Percentiles rank a stretch among this genome's conserved stretches.
Conservation (phyloP, 2,797 vertebrate genomes). For the Spatula versicolor region DNA sequence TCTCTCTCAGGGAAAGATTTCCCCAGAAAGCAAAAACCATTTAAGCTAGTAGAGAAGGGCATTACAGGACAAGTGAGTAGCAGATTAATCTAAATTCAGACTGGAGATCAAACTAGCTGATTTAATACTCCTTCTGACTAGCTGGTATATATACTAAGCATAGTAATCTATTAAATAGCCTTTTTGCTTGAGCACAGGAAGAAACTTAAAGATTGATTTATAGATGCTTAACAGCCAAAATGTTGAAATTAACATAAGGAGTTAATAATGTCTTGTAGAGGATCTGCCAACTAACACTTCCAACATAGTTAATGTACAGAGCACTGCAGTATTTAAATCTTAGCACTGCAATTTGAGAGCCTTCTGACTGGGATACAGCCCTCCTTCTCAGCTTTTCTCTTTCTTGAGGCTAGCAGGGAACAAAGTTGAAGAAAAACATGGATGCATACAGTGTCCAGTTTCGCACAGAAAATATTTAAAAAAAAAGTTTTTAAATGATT, state of each 20-base stretch:
- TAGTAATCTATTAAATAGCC: background rate
- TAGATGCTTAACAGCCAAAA: background rate
- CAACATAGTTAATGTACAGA: background rate
- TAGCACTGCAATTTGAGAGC: background rate
- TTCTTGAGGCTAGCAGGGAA: background rate
- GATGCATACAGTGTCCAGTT: background rate
- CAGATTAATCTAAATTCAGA: background rate
- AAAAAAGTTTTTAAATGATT: background rate
- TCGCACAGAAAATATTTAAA: background rate
- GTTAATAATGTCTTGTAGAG: background rate
- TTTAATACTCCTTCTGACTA: background rate
- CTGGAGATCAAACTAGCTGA: background rate
- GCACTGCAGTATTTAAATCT: background rate
- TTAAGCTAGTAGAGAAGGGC: background rate
- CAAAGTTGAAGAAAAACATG: background rate
- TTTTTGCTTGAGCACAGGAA: background rate
- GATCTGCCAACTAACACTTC: slow-evolving; percentile 5
- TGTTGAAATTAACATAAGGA: background rate
- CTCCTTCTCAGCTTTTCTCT: background rate
- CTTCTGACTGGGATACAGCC: background rate
- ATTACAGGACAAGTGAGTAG: background rate
- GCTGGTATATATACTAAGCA: background rate
- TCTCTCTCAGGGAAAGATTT: background rate
- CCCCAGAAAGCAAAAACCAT: background rate
- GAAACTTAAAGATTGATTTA: background rate